A percentile compares a stretch with the other conserved stretches of the same genome.
Evolutionary conservation across 2,113 vertebrate genomes (phyloP).

Genomic region (Vulpes vulpes): DNA sequence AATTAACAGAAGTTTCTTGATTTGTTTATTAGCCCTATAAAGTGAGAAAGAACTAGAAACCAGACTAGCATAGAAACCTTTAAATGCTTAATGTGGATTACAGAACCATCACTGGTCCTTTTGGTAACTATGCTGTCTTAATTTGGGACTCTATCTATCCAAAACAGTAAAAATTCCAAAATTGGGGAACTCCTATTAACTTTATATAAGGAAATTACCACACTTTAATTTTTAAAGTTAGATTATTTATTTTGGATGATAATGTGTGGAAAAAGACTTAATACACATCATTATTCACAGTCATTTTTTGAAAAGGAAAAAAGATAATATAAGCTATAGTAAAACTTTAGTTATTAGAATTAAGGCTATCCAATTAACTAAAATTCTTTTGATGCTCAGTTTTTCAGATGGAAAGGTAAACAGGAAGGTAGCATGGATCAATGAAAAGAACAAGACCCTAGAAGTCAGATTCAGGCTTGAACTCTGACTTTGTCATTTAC

Average conservation of each 20-base stretch:
- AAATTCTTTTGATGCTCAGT: background rate
- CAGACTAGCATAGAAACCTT: conserved; percentile 5
- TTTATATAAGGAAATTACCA: conserved; percentile 40
- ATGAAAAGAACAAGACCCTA: background rate
- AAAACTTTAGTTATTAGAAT: conserved; percentile 10
- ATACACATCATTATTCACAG: background rate
- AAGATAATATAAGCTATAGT: background rate
- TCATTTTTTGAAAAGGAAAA: conserved; percentile 49
- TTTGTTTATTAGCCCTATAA: conserved; percentile 35
- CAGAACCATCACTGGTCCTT: background rate
- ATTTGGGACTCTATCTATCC: background rate
- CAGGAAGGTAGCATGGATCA: background rate
- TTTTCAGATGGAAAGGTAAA: background rate
- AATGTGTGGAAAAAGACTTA: conserved; percentile 7
- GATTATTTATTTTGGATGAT: conserved; percentile 46
- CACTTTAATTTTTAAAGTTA: conserved; percentile 48
- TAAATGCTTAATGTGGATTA: conserved; percentile 47
- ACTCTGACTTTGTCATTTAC: background rate
- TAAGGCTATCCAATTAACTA: conserved; percentile 3
- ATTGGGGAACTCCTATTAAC: background rate
- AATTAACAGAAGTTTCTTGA: conserved; percentile 38
- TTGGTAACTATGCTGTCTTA: conserved; percentile 56
- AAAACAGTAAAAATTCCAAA: conserved; percentile 42
- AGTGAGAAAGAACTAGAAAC: conserved; percentile 60
- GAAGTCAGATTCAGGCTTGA: background rate